Base-by-base conservation (phyloP, 2,888 invertebrate genomes). In the Rapana venosa region DNA sequence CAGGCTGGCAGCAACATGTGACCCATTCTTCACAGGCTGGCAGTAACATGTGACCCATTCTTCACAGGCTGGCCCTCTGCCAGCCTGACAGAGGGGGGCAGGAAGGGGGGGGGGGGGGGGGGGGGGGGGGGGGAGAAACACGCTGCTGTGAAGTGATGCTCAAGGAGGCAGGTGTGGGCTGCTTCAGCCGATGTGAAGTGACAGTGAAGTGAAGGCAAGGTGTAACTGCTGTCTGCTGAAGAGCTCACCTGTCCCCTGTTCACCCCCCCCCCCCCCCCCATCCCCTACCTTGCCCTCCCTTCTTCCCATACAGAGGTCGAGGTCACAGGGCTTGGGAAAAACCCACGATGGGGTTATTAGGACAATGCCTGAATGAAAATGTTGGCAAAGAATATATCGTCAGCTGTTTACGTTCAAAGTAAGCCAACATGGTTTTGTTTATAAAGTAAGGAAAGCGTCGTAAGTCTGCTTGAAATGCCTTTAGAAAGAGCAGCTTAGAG, bases 141-240 rank as follows among this genome's bases (percentile, higher is more conserved):
- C 4, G n/a, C n/a, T 13, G n/a, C 17, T 61, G 61, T 61, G 30
- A 74, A 74, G 74, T n/a, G n/a, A n/a, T 26, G 74, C n/a, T 74
- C 79, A 79, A 79, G 35, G 30, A 26, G 79, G 20, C 79, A 79
- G 35, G 79, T 79, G 79, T 79, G 2, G 32, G 20, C 79, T 79
- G 20, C 32, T 26, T 35, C 35, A 26, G 17, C 35, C 11, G 1
- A 79, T 32, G 17, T 79, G 79, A 79, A 79, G 79, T 79, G 79
- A 79, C 79, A 79, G 79, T 35, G 15, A 79, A 79, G 35, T 32
- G 79, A 79, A 79, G 15, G 79, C 79, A 79, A 35, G 79, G 35
- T 79, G 79, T 79, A 79, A 79, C 11, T 35, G 35, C 79, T 79
- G 5, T 79, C 79, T 35, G 35, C 26, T 79, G 35, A 79, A 35